Conservation (phyloP, 1,140 invertebrate species). For the Neuroterus valhalla region DNA sequence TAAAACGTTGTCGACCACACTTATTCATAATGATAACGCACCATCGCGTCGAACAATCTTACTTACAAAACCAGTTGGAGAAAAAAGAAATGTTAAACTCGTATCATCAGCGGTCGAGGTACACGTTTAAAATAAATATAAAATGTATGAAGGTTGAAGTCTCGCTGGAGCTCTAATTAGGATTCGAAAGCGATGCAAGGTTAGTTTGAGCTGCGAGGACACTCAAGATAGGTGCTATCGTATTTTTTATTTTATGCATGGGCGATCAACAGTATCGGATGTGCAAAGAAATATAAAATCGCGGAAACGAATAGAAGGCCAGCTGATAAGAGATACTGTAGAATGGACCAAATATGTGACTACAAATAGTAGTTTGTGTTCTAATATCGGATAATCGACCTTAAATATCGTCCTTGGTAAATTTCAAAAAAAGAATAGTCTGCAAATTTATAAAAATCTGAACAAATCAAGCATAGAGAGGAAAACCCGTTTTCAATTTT, state of each 20-base stretch:
- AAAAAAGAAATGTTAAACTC: neutral
- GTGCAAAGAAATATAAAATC: conserved; percentile 30
- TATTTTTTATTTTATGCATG: neutral
- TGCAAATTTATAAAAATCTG: conserved; percentile 11
- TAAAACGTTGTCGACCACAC: neutral
- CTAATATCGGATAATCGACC: too few relatives aligned
- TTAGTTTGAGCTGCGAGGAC: conserved; percentile 31
- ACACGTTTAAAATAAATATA: neutral
- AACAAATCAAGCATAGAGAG: neutral
- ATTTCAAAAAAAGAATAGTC: conserved; percentile 3
- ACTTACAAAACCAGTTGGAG: neutral
- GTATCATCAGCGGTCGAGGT: neutral
- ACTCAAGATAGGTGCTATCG: conserved; percentile 11
- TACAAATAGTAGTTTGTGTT: neutral
- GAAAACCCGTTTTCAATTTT: neutral
- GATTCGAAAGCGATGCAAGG: conserved; percentile 55
- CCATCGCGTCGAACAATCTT: neutral
- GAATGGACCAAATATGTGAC: conserved; percentile 2
- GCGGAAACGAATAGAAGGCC: conserved; percentile 33
- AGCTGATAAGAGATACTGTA: conserved; percentile 30
- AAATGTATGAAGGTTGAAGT: conserved; percentile 25
- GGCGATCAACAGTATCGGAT: conserved; percentile 4
- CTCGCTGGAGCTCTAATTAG: conserved; percentile 46
- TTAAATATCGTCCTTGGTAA: neutral
- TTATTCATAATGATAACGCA: conserved; percentile 6